Conservation (phyloP, 2,113 vertebrate species). For the Lophochroa leadbeateri region DNA sequence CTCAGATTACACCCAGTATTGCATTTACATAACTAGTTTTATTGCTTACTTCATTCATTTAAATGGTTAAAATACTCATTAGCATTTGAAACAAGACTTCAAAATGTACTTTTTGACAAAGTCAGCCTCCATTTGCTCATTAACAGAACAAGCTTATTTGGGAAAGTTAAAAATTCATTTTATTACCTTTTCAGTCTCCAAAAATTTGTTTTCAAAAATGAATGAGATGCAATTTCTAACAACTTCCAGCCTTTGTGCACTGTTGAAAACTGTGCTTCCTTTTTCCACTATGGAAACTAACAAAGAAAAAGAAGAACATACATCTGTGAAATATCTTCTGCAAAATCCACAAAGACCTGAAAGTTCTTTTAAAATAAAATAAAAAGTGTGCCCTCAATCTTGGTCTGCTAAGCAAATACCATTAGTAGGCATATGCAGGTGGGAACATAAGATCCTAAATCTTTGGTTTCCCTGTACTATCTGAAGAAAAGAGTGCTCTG, state of each 20-base stretch:
- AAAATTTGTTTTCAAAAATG: conserved; percentile 95
- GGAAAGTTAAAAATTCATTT: background rate
- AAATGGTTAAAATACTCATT: conserved; percentile 6
- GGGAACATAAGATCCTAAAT: background rate
- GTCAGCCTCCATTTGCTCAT: background rate
- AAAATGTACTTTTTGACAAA: background rate
- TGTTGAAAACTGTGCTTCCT: conserved; percentile 90
- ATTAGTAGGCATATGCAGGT: background rate
- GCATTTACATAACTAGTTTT: background rate
- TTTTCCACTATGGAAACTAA: conserved; percentile 93
- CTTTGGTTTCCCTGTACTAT: background rate
- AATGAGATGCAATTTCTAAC: conserved; percentile 93
- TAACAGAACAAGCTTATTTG: background rate
- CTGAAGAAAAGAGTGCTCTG: background rate
- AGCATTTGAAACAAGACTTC: background rate
- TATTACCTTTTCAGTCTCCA: conserved; percentile 98
- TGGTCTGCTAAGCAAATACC: background rate
- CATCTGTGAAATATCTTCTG: conserved; percentile 31
- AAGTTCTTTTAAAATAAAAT: background rate
- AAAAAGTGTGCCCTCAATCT: background rate
- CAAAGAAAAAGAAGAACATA: conserved; percentile 51
- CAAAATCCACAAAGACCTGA: conserved; percentile 7
- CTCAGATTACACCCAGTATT: background rate
- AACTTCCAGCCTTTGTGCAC: conserved; percentile 95
- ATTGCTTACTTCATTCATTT: conserved; percentile 25